These are phyloP conservation scores for Anhinga anhinga DNA, from an alignment of 2,113 vertebrate species.

Conservation along the genomic window DNA sequence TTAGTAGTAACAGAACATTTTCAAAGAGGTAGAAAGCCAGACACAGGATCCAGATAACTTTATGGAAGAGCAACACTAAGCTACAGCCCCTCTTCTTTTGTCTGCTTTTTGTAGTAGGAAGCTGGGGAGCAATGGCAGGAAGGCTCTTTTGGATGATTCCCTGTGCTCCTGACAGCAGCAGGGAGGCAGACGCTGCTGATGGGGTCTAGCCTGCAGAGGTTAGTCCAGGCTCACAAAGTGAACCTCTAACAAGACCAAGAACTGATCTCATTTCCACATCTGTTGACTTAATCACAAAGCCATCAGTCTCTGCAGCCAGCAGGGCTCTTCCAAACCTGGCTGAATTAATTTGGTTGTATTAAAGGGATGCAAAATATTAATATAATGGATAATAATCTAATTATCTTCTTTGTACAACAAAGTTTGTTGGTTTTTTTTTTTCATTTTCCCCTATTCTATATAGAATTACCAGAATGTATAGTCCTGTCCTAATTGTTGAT, in stretches of 20 bases:
- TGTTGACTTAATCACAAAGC: background rate
- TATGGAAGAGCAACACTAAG: background rate
- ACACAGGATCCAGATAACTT: background rate
- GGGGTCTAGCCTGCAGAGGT: background rate
- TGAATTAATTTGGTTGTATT: background rate
- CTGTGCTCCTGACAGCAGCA: background rate
- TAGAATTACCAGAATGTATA: background rate
- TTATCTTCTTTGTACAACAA: background rate
- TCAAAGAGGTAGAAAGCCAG: background rate
- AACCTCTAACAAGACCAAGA: background rate
- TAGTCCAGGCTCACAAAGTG: background rate
- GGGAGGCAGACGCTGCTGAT: background rate
- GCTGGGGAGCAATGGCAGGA: accelerated
- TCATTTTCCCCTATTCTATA: background rate
- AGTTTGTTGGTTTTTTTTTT: background rate
- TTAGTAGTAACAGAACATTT: background rate
- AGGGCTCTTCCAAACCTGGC: background rate
- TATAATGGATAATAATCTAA: background rate
- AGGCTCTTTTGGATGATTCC: background rate
- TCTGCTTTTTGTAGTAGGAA: background rate
- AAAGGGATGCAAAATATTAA: background rate
- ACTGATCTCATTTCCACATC: background rate
- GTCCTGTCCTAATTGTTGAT: background rate
- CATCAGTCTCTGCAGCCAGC: background rate
- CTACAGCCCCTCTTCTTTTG: background rate